A percentile compares a stretch with the other conserved stretches of the same genome.
These are phyloP conservation scores for Dasypogon diadema DNA, from an alignment of 2,888 invertebrate genomes.

Conservation along the genomic window DNA sequence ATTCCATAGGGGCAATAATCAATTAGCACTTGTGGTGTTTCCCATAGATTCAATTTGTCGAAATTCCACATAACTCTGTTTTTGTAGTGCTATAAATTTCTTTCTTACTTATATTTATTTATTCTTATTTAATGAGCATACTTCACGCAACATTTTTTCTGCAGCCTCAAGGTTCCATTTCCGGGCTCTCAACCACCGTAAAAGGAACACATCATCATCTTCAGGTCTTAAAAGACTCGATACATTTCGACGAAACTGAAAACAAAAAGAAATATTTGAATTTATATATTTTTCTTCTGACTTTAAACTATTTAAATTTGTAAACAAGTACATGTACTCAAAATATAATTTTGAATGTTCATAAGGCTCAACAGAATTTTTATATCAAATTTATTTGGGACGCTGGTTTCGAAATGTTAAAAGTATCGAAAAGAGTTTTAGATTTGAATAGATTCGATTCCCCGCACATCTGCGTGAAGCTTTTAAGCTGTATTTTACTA, in stretches of 20 bases:
- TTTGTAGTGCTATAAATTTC: conserved; percentile 61
- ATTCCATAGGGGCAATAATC: conserved; percentile 84
- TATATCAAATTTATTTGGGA: too few relatives aligned
- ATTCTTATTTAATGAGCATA: conserved; percentile 69
- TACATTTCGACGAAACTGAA: conserved; percentile 63
- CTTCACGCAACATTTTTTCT: conserved; percentile 91
- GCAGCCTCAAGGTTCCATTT: conserved; percentile 89
- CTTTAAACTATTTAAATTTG: not conserved
- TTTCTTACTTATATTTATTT: not conserved
- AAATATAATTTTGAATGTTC: too few relatives aligned
- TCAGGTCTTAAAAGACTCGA: conserved; percentile 9
- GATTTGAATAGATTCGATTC: too few relatives aligned
- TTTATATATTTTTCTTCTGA: not conserved
- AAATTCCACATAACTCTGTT: conserved; percentile 74
- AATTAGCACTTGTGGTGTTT: conserved; percentile 76
- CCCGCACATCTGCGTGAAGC: too few relatives aligned
- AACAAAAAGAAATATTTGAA: not conserved
- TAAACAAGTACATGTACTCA: too few relatives aligned
- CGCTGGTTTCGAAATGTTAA: too few relatives aligned
- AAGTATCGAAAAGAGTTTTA: too few relatives aligned
- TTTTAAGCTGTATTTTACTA: too few relatives aligned
- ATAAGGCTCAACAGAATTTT: too few relatives aligned
- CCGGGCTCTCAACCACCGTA: conserved; percentile 87
- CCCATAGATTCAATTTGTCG: conserved; percentile 78
- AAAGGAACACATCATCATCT: conserved; percentile 78